Conservation (phyloP, 2,888 invertebrate species). For the Adelphocoris suturalis region DNA sequence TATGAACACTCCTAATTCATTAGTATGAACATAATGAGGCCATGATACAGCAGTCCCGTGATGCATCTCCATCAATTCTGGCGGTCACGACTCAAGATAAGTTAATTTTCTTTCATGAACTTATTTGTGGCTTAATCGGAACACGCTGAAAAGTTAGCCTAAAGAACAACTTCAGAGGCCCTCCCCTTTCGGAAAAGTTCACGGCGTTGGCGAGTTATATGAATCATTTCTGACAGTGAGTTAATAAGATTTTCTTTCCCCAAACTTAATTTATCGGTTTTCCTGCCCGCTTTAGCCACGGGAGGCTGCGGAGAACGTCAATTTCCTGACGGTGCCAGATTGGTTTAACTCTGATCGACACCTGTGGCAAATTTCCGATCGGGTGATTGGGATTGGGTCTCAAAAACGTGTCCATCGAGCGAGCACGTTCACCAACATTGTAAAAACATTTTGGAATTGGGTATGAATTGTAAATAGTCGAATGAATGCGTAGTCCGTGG, state of each 20-base stretch:
- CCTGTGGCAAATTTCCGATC: constrained; percentile 17
- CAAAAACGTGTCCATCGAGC: neutral
- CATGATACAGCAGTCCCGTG: no score
- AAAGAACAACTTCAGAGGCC: neutral
- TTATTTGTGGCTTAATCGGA: neutral
- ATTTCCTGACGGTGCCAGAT: neutral
- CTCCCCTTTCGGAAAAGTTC: neutral
- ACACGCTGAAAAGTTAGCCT: neutral
- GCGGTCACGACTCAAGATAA: no score
- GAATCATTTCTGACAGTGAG: constrained; percentile 7
- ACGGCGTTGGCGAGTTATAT: neutral
- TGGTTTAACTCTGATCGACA: neutral
- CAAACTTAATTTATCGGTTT: constrained; percentile 9
- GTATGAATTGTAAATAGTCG: no score
- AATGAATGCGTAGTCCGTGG: no score
- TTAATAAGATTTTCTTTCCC: constrained; percentile 12
- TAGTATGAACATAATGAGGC: no score
- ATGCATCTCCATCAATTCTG: no score
- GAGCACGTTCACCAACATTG: no score
- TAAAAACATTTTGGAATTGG: no score
- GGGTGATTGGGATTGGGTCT: neutral
- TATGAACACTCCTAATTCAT: no score
- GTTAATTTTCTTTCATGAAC: neutral
- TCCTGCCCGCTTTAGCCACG: neutral
- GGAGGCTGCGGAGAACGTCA: neutral